These are phyloP conservation scores for Patella vulgata DNA, from an alignment of 1,140 invertebrate genomes.

Conservation along the genomic window DNA sequence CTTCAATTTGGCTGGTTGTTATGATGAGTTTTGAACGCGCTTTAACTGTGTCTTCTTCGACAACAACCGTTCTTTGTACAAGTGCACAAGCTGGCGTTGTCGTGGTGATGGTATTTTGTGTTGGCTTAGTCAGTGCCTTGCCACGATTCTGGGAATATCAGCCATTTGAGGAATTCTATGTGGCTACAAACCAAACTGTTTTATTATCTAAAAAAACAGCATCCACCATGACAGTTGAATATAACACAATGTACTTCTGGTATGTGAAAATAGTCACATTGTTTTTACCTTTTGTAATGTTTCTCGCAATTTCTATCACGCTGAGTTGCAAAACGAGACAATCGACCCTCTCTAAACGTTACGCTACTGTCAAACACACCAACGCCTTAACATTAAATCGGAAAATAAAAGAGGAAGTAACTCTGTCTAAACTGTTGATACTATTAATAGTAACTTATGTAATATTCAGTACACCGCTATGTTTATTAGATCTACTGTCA, in stretches of 20 bases:
- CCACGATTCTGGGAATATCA: conserved; percentile 62
- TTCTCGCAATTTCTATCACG: conserved; percentile 40
- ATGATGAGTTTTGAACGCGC: conserved; percentile 55
- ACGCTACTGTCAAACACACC: conserved; percentile 46
- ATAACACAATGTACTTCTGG: conserved; percentile 61
- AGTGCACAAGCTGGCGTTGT: conserved; percentile 51
- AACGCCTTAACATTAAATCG: conserved; percentile 49
- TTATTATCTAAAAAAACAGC: conserved; percentile 40
- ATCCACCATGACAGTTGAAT: conserved; percentile 47
- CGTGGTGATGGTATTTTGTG: conserved; percentile 50
- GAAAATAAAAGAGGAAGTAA: conserved; percentile 52
- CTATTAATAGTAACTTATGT: conserved; percentile 51
- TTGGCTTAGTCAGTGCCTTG: conserved; percentile 57
- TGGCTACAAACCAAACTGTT: conserved; percentile 34
- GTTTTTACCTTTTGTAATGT: conserved; percentile 52
- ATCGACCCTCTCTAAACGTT: conserved; percentile 36
- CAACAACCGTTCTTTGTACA: conserved; percentile 47
- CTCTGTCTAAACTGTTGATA: conserved; percentile 49
- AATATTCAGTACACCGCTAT: conserved; percentile 48
- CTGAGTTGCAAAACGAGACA: conserved; percentile 42
- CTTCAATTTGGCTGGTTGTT: conserved; percentile 57
- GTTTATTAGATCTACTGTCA: conserved; percentile 44
- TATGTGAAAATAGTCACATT: conserved; percentile 57
- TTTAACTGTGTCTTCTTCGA: conserved; percentile 45
- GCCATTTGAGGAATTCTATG: conserved; percentile 26